A percentile compares a stretch with the other conserved stretches of the same genome.
phyloP scores from a whole-genome alignment of 2,113 vertebrate genomes.

The Seriola rivoliana region DNA sequence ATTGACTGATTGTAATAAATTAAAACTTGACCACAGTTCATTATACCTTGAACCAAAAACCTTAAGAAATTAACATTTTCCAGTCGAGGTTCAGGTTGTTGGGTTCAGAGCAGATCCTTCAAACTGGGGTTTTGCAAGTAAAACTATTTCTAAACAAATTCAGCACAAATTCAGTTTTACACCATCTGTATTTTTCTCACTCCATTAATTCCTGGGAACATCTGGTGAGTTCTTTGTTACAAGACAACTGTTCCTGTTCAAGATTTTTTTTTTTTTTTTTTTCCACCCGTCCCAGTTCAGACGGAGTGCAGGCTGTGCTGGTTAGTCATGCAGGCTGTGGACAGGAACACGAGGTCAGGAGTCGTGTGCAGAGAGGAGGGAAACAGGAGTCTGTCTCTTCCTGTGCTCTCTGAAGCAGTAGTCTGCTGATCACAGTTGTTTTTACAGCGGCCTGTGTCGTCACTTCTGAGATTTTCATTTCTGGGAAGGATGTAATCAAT shows the following conservation, averaged over 20 bases:
- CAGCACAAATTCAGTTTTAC: too few relatives aligned
- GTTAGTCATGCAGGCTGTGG: slow-evolving; percentile 23
- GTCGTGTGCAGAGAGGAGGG: slow-evolving; percentile 1
- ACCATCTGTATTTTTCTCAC: too few relatives aligned
- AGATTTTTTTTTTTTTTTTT: background rate
- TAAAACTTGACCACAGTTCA: too few relatives aligned
- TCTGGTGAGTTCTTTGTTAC: background rate
- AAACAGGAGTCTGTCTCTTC: slow-evolving; percentile 50
- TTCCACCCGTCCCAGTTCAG: slow-evolving; percentile 30
- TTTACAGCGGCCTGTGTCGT: background rate
- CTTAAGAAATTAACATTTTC: too few relatives aligned
- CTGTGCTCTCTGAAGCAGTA: slow-evolving; percentile 34
- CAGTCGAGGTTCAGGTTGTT: too few relatives aligned
- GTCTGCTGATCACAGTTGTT: slow-evolving; percentile 35
- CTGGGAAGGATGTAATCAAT: slow-evolving; percentile 54
- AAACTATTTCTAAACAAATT: too few relatives aligned
- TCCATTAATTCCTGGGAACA: background rate
- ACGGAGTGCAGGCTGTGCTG: background rate
- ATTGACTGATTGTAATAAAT: background rate
- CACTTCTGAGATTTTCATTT: slow-evolving; percentile 15
- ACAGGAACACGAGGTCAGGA: slow-evolving; percentile 58
- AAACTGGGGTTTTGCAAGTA: too few relatives aligned
- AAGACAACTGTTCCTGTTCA: background rate
- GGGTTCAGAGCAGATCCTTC: too few relatives aligned
- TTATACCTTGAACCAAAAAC: too few relatives aligned